phyloP scores from a whole-genome alignment of 2,888 invertebrate species.

The Erebia palarica region DNA sequence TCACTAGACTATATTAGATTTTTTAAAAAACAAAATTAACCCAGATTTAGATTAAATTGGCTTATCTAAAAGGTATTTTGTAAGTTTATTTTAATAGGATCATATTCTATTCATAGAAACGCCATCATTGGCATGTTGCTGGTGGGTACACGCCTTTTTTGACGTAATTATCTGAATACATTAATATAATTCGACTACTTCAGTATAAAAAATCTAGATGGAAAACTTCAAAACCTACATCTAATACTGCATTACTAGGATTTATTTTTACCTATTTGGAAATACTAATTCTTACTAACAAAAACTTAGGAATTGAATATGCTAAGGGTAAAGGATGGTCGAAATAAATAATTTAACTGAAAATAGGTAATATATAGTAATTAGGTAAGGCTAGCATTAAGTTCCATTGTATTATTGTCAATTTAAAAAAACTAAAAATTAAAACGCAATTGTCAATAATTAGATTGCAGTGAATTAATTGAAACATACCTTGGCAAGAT shows the following conservation, averaged over 20 bases:
- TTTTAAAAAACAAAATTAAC: neutral
- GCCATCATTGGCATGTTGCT: neutral
- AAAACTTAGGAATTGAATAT: no score
- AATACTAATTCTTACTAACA: neutral
- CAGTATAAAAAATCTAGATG: conserved; percentile 4
- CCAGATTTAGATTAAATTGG: conserved; percentile 9
- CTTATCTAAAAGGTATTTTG: conserved; percentile 1
- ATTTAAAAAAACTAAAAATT: no score
- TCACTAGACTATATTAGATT: neutral
- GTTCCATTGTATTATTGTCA: no score
- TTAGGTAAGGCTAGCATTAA: no score
- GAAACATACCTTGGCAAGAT: no score
- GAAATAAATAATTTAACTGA: no score
- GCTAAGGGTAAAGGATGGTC: no score
- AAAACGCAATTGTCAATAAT: no score
- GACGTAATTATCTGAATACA: neutral
- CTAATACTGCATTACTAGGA: neutral
- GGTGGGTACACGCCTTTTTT: neutral
- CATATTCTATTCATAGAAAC: neutral
- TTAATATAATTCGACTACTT: neutral
- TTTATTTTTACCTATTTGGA: neutral
- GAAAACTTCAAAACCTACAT: neutral
- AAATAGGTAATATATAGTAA: no score
- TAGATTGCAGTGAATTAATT: no score
- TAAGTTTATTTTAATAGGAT: conserved; percentile 5